A percentile compares a stretch with the other conserved stretches of the same genome.
phyloP scores from a whole-genome alignment of 2,888 invertebrate species.

The Spilosoma lubricipeda region DNA sequence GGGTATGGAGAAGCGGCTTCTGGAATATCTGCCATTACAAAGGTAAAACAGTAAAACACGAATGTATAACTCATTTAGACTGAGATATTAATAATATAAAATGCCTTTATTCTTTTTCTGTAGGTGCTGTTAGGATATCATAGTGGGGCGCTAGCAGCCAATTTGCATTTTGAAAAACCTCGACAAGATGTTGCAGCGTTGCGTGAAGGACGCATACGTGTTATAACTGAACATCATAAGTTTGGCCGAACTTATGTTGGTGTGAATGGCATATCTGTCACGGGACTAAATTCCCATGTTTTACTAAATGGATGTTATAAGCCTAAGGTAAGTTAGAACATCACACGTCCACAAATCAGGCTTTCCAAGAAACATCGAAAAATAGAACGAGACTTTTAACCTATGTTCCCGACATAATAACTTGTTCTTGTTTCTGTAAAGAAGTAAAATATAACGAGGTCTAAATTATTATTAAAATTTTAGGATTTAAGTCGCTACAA shows the following conservation, averaged over 20 bases:
- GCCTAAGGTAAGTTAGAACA: conserved; percentile 56
- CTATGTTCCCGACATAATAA: background rate
- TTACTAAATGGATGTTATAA: conserved; percentile 63
- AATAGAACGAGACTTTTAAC: background rate
- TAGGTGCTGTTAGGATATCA: conserved; percentile 88
- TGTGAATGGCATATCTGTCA: conserved; percentile 64
- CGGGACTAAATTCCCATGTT: conserved; percentile 66
- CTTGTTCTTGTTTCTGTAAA: background rate
- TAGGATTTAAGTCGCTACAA: conserved; percentile 66
- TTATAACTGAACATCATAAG: conserved; percentile 85
- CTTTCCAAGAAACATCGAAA: background rate
- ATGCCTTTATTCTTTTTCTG: conserved; percentile 6
- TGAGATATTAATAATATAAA: background rate
- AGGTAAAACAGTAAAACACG: conserved; percentile 72
- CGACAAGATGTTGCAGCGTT: conserved; percentile 78
- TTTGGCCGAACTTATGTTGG: conserved; percentile 83
- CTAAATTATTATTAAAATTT: conserved; percentile 13
- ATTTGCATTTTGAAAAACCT: conserved; percentile 88
- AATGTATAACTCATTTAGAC: background rate
- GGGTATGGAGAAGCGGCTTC: conserved; percentile 70
- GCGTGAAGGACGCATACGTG: conserved; percentile 79
- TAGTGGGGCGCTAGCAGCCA: conserved; percentile 88
- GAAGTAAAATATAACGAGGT: background rate
- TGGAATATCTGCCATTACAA: conserved; percentile 85
- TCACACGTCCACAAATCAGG: too few relatives aligned